Base-by-base conservation (phyloP, 2,797 vertebrate genomes). In the Labroides dimidiatus region DNA sequence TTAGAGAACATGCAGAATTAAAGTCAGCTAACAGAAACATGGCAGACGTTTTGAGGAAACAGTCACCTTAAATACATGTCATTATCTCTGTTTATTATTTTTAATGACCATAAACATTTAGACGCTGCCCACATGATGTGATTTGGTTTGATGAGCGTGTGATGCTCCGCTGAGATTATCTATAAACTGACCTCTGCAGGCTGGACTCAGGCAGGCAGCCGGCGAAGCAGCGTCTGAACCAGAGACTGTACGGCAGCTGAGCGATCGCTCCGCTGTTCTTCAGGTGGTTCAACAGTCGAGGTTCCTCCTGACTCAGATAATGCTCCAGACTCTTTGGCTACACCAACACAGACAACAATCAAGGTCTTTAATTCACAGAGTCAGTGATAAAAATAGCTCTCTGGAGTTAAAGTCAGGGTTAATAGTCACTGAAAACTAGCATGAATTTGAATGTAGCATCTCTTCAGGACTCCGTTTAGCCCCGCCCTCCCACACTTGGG, bases 321-420 rank as follows among this genome's bases (percentile, higher is more conserved):
- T 98, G 96, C 87, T 99, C 97, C 88, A 99, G 92, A 81, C 95
- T 91, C 93, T 98, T 99, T 11, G 97, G 97, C 98, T 99, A 51
- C 68, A 69, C 6, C 6, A 10, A 4, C 10, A 37, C 33, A 60
- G 3, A 2, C 11, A 4, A 20, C 11, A 50, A 49, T 43, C 14
- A 48, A 41, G 42, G 23, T 37, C 23, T 24, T 33, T 39, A 1
- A 61, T 60, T 63, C 45, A 74, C 9, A 13, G 13, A n/a, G 10
- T n/a, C n/a, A n/a, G n/a, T n/a, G n/a, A n/a, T n/a, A 68, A 1
- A 16, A 13, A 27, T 16, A 47, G 51, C 24, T 20, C n/a, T 27
- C 10, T n/a, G n/a, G 20, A 64, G 17, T 64, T 27, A 27, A 27
- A n/a, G n/a, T n/a, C n/a, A n/a, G n/a, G n/a, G n/a, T n/a, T n/a